Conservation (phyloP, 2,888 invertebrate genomes). For the Drosophila rubida region DNA sequence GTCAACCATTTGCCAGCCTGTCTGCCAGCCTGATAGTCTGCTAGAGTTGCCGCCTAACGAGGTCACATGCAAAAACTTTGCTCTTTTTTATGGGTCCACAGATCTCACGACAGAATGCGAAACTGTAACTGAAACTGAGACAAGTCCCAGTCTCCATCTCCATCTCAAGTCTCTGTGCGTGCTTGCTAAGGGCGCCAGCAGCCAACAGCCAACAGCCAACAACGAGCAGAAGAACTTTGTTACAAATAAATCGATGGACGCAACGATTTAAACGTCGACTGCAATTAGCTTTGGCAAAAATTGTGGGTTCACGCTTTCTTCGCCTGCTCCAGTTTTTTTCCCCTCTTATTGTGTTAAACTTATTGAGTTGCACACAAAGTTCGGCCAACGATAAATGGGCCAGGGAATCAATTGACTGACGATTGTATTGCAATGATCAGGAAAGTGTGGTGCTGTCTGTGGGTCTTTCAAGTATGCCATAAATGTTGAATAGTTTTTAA, state of each 20-base stretch:
- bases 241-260: constrained; percentile 62
- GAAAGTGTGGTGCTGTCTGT: neutral
- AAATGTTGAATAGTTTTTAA: constrained; percentile 62
- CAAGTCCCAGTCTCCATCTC: neutral
- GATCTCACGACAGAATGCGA: constrained; percentile 26
- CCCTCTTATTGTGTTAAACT: constrained; percentile 12
- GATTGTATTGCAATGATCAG: constrained; percentile 12
- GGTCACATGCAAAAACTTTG: constrained; percentile 74
- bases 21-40: neutral
- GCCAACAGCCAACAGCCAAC: constrained; percentile 10
- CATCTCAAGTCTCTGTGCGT: constrained; percentile 1
- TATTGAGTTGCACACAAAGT: constrained; percentile 28
- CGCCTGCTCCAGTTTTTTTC: neutral
- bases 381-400: neutral
- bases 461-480: constrained; percentile 42
- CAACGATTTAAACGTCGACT: constrained; percentile 61
- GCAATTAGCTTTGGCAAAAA: constrained; percentile 48
- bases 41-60: constrained; percentile 45
- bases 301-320: neutral
- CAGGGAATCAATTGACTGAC: constrained; percentile 23
- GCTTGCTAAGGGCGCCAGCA: constrained; percentile 26
- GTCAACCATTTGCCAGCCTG: constrained; percentile 43
- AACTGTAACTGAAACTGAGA: constrained; percentile 19
- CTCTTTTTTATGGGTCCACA: constrained; percentile 33
- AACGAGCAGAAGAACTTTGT: constrained; percentile 38